A percentile compares a stretch with the other conserved stretches of the same genome.
Conservation (phyloP, 2,888 invertebrate genomes). For the Sacculina carcini region DNA sequence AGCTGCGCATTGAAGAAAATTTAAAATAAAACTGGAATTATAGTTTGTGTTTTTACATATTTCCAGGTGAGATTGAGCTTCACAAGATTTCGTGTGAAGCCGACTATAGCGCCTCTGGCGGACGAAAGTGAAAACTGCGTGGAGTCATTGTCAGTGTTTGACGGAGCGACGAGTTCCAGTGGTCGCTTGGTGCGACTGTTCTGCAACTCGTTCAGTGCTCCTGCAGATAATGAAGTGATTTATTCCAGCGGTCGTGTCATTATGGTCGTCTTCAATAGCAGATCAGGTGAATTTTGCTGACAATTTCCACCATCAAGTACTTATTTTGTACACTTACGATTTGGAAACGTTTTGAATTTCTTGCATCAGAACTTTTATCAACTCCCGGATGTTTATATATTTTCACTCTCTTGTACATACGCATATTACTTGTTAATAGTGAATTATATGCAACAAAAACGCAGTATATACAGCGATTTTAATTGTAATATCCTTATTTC, state of each 20-base stretch:
- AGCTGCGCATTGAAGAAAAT: too few species aligned
- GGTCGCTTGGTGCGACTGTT: conserved; percentile 75
- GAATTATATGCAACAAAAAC: too few species aligned
- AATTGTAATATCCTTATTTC: too few species aligned
- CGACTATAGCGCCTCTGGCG: conserved; percentile 56
- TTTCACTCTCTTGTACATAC: too few species aligned
- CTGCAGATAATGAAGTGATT: conserved; percentile 78
- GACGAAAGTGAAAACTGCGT: conserved; percentile 69
- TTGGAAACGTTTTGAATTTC: too few species aligned
- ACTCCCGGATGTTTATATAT: too few species aligned
- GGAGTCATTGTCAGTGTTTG: conserved; percentile 66
- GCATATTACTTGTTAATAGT: too few species aligned
- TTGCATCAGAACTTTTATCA: too few species aligned
- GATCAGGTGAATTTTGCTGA: conserved; percentile 46
- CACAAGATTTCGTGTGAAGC: conserved; percentile 65
- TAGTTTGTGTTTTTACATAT: too few species aligned
- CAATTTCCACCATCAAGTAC: not conserved
- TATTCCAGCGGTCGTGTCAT: conserved; percentile 63
- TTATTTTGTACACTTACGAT: too few species aligned
- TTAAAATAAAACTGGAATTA: too few species aligned
- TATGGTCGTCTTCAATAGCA: conserved; percentile 67
- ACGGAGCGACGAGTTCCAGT: conserved; percentile 62
- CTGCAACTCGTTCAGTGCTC: conserved; percentile 74
- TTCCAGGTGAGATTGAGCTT: conserved; percentile 45
- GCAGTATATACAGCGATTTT: too few species aligned